Evolutionary conservation across 2,113 vertebrate species (phyloP).

Genomic region (Ctenomys sociabilis): DNA sequence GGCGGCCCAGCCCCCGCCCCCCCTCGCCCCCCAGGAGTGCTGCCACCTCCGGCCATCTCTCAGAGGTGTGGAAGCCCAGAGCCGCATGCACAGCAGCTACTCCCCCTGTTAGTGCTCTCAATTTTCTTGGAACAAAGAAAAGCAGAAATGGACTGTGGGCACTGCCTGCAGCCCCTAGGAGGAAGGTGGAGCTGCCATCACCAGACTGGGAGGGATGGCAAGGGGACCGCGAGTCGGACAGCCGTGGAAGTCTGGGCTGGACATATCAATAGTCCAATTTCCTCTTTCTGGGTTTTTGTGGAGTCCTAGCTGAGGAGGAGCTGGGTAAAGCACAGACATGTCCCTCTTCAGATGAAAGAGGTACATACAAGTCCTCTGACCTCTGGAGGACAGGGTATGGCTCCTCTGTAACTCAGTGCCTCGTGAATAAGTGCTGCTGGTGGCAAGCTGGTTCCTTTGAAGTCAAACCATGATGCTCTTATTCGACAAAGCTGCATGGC

Average conservation of each 20-base stretch:
- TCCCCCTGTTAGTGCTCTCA: not conserved
- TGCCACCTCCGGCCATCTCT: not conserved
- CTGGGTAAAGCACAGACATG: not conserved
- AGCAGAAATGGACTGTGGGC: not conserved
- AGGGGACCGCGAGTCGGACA: not conserved
- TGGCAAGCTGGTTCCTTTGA: slow-evolving; percentile 74
- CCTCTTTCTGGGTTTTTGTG: not conserved
- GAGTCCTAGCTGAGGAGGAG: not conserved
- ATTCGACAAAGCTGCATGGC: slow-evolving; percentile 37
- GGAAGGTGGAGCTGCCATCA: not conserved
- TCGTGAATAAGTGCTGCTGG: not conserved
- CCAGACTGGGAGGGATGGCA: too few relatives aligned
- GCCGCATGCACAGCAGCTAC: not conserved
- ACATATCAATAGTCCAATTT: not conserved
- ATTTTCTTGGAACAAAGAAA: not conserved
- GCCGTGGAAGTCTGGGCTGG: not conserved
- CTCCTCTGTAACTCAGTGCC: not conserved
- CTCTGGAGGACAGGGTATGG: not conserved
- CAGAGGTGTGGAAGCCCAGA: not conserved
- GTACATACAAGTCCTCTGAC: not conserved
- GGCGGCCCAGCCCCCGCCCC: not conserved
- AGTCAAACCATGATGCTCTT: slow-evolving; percentile 71
- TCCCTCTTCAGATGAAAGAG: not conserved
- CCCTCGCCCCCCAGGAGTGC: fast-evolving
- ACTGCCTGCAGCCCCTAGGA: not conserved